Conservation (phyloP, 1,140 invertebrate genomes). For the Papilio polytes region DNA sequence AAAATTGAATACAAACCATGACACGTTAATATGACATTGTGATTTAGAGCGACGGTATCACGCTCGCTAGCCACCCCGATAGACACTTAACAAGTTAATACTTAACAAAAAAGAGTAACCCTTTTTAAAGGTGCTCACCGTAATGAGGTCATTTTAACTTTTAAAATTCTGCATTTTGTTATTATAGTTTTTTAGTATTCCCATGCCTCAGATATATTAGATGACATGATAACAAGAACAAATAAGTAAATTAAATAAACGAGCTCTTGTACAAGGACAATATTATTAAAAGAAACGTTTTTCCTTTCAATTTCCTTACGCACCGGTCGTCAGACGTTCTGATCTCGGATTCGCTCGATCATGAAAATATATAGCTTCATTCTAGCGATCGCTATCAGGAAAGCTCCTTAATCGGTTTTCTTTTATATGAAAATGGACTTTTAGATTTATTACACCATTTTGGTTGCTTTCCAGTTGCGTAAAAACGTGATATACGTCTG, state of each 20-base stretch:
- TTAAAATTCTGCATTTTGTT: neutral
- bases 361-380: slow-evolving; percentile 83
- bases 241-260: slow-evolving; percentile 61
- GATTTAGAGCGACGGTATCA: slow-evolving; percentile 3
- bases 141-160: neutral
- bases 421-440: slow-evolving; percentile 83
- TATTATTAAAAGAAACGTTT: slow-evolving; percentile 73
- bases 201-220: neutral
- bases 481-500: slow-evolving; percentile 75
- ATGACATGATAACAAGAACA: neutral
- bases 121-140: neutral
- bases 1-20: slow-evolving; percentile 15
- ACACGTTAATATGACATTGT: slow-evolving; percentile 5
- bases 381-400: slow-evolving; percentile 79
- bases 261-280: slow-evolving; percentile 63
- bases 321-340: slow-evolving; percentile 75
- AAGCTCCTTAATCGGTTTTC: slow-evolving; percentile 83
- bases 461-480: slow-evolving; percentile 72
- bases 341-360: slow-evolving; percentile 80
- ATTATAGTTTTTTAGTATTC: neutral
- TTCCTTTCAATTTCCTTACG: slow-evolving; percentile 78
- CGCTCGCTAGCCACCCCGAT: slow-evolving; percentile 3
- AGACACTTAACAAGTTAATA: neutral
- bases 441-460: slow-evolving; percentile 80
- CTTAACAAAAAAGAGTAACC: neutral